phyloP scores from a whole-genome alignment of 2,888 invertebrate species.

The Polietes domitor region DNA sequence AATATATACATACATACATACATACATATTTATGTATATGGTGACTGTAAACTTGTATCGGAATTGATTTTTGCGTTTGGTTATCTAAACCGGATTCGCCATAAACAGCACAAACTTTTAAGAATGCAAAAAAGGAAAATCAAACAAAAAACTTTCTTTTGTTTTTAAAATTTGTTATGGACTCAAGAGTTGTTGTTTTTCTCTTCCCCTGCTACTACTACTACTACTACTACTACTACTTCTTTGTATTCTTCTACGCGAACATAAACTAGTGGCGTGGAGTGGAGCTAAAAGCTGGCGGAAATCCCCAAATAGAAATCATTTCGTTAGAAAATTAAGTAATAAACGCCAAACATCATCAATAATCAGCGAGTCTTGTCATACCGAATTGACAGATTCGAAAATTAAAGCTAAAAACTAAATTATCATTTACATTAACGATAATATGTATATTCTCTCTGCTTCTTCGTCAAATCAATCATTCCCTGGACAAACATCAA shows the following conservation, averaged over 20 bases:
- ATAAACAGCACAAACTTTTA: background rate
- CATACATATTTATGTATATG: constrained; percentile 16
- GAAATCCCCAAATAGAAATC: constrained; percentile 20
- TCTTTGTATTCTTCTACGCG: background rate
- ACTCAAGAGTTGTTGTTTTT: background rate
- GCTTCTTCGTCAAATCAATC: constrained; percentile 2
- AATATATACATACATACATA: background rate
- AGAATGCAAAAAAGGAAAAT: constrained; percentile 14
- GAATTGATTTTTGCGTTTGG: constrained; percentile 1
- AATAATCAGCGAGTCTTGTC: constrained; percentile 6
- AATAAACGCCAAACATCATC: background rate
- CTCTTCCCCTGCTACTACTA: too few relatives aligned
- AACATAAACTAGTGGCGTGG: background rate
- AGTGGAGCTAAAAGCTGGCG: background rate
- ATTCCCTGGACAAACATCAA: background rate
- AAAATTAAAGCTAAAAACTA: background rate
- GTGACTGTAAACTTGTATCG: constrained; percentile 17
- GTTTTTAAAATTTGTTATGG: background rate
- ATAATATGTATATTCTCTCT: background rate
- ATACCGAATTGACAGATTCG: background rate
- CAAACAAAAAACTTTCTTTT: constrained; percentile 13
- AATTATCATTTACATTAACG: background rate
- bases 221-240: too few relatives aligned
- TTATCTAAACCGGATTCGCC: constrained; percentile 32
- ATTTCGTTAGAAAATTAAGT: constrained; percentile 24